These are phyloP conservation scores for Caenorhabditis sp. DNA, from an alignment of 2,888 invertebrate species.

Conservation along the genomic window DNA sequence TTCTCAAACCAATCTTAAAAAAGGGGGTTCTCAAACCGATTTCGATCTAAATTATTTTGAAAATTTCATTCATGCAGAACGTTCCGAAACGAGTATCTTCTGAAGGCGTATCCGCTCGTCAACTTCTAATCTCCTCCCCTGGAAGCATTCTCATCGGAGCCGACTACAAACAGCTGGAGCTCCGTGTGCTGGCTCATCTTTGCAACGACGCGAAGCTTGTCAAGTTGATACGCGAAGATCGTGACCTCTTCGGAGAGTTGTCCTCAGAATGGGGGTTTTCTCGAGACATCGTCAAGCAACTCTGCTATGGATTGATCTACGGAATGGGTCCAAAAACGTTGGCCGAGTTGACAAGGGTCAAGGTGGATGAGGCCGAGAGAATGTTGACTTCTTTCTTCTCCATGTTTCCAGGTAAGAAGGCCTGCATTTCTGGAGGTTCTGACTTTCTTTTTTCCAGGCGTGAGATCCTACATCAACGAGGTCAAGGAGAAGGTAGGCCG, in stretches of 20 bases:
- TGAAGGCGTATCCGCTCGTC: slow-evolving; percentile 51
- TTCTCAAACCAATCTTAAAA: no score
- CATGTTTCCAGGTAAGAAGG: slow-evolving; percentile 89
- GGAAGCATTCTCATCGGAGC: slow-evolving; percentile 89
- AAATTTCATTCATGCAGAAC: slow-evolving; percentile 84
- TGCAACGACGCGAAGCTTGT: slow-evolving; percentile 87
- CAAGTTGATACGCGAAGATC: slow-evolving; percentile 50
- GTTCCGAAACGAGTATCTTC: slow-evolving; percentile 88
- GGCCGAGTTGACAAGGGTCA: slow-evolving; percentile 89
- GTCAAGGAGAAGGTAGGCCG: slow-evolving; percentile 86
- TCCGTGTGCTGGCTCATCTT: slow-evolving; percentile 94
- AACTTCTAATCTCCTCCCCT: slow-evolving; percentile 51
- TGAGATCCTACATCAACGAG: slow-evolving; percentile 87
- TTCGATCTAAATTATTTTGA: no score
- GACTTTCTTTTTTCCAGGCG: no score
- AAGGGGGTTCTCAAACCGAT: neutral
- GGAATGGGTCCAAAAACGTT: slow-evolving; percentile 92
- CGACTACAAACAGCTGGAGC: slow-evolving; percentile 96
- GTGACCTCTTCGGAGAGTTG: slow-evolving; percentile 69
- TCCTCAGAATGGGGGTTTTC: slow-evolving; percentile 84
- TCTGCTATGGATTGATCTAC: slow-evolving; percentile 88
- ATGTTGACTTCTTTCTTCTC: slow-evolving; percentile 88
- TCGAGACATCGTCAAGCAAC: slow-evolving; percentile 85
- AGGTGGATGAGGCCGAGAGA: slow-evolving; percentile 89
- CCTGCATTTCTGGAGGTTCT: no score